Percentiles rank a stretch among this genome's conserved stretches.
These are phyloP conservation scores for Spongia lamella DNA, from an alignment of 37 sponge, comb jelly and placozoan genomes.

Conservation along the genomic window DNA sequence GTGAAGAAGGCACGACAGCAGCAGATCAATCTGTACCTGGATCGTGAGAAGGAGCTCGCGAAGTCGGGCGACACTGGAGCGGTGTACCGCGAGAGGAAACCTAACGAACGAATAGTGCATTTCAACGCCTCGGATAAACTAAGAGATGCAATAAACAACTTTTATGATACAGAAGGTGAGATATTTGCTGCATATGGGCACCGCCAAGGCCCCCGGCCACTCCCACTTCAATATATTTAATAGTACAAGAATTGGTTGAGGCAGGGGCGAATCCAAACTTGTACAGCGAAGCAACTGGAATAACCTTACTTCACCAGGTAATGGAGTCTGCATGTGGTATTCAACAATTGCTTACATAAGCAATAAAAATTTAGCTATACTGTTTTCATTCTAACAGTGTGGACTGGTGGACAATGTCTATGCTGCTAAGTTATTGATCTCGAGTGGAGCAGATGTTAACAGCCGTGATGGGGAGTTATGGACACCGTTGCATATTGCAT, in stretches of 20 bases:
- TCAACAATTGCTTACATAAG: no score
- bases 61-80: conserved; percentile 12
- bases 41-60: conserved; percentile 28
- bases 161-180: conserved; percentile 64
- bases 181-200: neutral
- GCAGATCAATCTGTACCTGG: conserved; percentile 40
- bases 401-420: conserved; percentile 33
- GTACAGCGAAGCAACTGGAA: conserved; percentile 48
- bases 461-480: conserved; percentile 64
- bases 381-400: conserved; percentile 24
- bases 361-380: no score
- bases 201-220: neutral
- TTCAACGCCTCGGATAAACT: conserved; percentile 28
- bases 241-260: conserved; percentile 17
- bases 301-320: conserved; percentile 65
- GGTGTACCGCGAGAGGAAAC: neutral
- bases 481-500: conserved; percentile 74
- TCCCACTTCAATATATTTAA: no score
- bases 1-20: conserved; percentile 54
- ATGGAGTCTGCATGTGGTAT: no score
- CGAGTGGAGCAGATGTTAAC: conserved; percentile 50
- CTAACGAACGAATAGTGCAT: conserved; percentile 11
- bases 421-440: conserved; percentile 36
- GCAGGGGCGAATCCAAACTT: conserved; percentile 25
- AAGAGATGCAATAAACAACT: conserved; percentile 41